Percentiles rank a stretch among this genome's conserved stretches.
Evolutionary conservation across 2,888 invertebrate species (phyloP).

Genomic region (Drosophila leonis): DNA sequence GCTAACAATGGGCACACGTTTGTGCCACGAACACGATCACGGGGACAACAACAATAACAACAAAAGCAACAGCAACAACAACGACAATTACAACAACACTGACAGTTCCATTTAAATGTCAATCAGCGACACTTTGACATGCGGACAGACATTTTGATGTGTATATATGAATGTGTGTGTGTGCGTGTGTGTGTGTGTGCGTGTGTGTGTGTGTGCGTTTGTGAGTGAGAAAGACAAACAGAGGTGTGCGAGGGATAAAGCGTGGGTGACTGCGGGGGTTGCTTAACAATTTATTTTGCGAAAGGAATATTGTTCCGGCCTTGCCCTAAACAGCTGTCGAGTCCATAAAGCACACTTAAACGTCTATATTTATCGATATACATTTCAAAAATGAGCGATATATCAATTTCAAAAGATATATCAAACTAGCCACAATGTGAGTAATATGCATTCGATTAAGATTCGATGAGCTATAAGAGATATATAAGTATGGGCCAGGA

Average conservation of each 20-base stretch:
- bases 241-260: constrained; percentile 12
- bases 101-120: constrained; percentile 77
- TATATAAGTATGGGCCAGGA: no score
- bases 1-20: constrained; percentile 57
- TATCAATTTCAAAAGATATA: background rate
- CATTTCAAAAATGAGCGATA: background rate
- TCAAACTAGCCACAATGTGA: background rate
- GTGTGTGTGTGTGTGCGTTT: no score
- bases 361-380: background rate
- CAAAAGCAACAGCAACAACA: constrained; percentile 10
- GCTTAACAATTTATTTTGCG: constrained; percentile 14
- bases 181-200: constrained; percentile 11
- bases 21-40: constrained; percentile 46
- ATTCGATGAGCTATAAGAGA: background rate
- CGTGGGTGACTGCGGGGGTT: constrained; percentile 5
- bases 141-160: constrained; percentile 39
- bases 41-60: constrained; percentile 27
- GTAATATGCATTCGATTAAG: background rate
- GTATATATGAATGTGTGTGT: constrained; percentile 10
- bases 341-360: background rate
- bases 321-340: background rate
- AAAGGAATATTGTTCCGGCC: background rate
- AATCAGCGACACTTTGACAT: constrained; percentile 69
- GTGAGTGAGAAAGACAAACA: constrained; percentile 11
- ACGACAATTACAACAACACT: constrained; percentile 45